phyloP scores from a whole-genome alignment of 2,797 vertebrate species.

The Prionace glauca region DNA sequence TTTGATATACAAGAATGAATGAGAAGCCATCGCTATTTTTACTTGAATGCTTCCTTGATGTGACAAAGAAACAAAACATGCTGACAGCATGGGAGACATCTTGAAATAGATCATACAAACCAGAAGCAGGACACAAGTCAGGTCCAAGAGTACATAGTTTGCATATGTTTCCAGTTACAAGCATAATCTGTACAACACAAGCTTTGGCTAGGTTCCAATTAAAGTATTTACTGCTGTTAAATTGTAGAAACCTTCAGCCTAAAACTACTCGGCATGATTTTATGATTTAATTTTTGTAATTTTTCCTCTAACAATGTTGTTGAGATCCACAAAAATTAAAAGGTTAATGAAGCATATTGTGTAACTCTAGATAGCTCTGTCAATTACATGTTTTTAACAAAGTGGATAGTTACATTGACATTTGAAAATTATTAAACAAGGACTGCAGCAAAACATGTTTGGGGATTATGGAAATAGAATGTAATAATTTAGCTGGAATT shows the following conservation, averaged over 20 bases:
- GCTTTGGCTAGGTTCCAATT: neutral
- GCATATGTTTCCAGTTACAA: neutral
- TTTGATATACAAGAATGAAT: neutral
- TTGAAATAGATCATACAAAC: neutral
- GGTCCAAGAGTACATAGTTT: neutral
- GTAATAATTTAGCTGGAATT: neutral
- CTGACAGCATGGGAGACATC: neutral
- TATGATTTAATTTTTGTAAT: neutral
- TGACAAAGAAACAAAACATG: neutral
- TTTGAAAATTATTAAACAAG: conserved; percentile 22
- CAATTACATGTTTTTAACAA: neutral
- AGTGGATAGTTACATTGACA: conserved; percentile 17
- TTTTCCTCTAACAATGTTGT: neutral
- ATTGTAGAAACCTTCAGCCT: neutral
- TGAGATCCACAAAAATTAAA: neutral
- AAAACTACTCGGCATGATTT: neutral
- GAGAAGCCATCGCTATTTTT: neutral
- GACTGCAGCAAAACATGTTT: neutral
- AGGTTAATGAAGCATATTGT: conserved; percentile 5
- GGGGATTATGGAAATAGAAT: neutral
- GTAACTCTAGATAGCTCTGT: neutral
- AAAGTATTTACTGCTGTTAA: neutral
- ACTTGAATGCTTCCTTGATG: neutral
- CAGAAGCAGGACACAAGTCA: neutral
- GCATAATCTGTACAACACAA: neutral